phyloP scores from a whole-genome alignment of 2,797 vertebrate genomes.

The Liasis olivaceus region DNA sequence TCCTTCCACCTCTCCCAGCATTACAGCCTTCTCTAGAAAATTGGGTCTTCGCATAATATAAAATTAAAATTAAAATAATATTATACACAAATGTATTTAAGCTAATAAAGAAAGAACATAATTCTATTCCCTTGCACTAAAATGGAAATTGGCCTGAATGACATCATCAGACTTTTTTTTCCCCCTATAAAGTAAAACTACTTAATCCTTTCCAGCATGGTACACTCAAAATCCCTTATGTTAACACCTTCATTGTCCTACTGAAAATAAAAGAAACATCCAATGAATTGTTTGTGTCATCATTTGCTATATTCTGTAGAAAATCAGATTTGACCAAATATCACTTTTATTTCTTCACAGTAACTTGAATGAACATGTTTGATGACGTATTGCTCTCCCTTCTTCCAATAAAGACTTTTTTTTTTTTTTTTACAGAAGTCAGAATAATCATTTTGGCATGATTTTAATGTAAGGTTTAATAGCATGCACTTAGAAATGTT shows the following conservation, averaged over 20 bases:
- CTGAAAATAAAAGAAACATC: neutral
- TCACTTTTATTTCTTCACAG: neutral
- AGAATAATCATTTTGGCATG: constrained; percentile 40
- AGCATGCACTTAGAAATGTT: constrained; percentile 17
- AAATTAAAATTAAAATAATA: too few species aligned
- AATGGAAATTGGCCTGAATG: too few species aligned
- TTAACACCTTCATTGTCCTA: neutral
- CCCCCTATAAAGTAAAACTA: neutral
- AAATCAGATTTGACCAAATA: neutral
- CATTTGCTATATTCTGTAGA: constrained; percentile 25
- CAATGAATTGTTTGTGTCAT: neutral
- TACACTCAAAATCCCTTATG: neutral
- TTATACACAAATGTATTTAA: neutral
- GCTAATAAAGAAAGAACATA: too few species aligned
- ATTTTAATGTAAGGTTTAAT: neutral
- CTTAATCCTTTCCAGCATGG: neutral
- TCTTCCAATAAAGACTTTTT: constrained; percentile 31
- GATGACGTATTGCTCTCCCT: constrained; percentile 17
- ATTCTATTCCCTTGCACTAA: neutral
- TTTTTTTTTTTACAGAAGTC: constrained; percentile 17
- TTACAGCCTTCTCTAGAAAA: too few species aligned
- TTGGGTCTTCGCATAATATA: too few species aligned
- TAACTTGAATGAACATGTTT: constrained; percentile 7
- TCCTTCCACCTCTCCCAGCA: too few species aligned
- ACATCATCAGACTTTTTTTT: neutral